These are phyloP conservation scores for Corythornis leucogaster DNA, from an alignment of 2,797 vertebrate genomes.

Conservation along the genomic window DNA sequence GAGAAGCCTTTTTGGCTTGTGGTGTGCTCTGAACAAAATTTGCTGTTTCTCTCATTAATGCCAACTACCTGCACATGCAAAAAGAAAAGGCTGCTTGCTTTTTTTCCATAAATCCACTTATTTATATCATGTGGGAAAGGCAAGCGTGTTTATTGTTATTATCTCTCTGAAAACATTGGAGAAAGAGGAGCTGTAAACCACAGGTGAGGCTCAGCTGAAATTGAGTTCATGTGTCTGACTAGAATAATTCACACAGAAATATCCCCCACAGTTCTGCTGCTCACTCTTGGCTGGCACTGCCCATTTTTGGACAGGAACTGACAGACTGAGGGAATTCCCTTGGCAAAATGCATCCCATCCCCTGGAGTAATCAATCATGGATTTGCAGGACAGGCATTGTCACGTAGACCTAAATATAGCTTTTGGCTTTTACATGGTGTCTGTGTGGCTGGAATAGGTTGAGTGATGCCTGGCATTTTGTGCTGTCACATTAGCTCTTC, in stretches of 20 bases:
- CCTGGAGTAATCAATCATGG: not conserved
- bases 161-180: not conserved
- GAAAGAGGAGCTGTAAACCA: not conserved
- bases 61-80: not conserved
- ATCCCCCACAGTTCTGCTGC: fast-evolving
- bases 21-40: fast-evolving
- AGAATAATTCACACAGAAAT: not conserved
- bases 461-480: not conserved
- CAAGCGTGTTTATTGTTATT: not conserved
- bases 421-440: not conserved
- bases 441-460: not conserved
- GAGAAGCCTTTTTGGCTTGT: not conserved
- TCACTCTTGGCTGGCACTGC: not conserved
- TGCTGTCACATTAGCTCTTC: not conserved
- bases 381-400: not conserved
- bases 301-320: not conserved
- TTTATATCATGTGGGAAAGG: not conserved
- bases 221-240: not conserved
- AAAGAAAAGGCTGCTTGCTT: not conserved
- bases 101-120: not conserved
- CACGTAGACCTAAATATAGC: not conserved
- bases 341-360: not conserved
- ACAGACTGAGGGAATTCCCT: not conserved
- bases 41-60: not conserved
- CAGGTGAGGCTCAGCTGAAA: not conserved